These are phyloP conservation scores for Amazona guildingii DNA, from an alignment of 2,113 vertebrate genomes.

Conservation along the genomic window DNA sequence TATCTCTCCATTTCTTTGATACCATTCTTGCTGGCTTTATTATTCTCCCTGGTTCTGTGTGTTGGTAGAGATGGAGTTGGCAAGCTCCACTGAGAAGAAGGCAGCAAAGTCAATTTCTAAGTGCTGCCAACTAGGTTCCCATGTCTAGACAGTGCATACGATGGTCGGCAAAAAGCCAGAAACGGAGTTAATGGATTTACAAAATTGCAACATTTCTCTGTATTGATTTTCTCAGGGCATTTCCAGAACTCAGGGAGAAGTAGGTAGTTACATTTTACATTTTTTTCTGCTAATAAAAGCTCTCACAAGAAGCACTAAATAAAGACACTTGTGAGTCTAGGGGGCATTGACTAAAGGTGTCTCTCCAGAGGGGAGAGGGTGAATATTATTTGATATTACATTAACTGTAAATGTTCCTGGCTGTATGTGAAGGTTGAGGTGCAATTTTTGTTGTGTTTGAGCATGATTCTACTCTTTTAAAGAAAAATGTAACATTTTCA, in stretches of 20 bases:
- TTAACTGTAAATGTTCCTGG: background rate
- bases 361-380: background rate
- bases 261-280: background rate
- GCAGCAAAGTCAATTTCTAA: background rate
- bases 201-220: constrained; percentile 4
- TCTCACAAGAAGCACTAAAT: background rate
- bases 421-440: background rate
- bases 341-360: background rate
- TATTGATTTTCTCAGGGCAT: constrained; percentile 15
- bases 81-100: background rate
- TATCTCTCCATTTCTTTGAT: background rate
- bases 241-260: background rate
- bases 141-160: background rate
- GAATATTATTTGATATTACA: background rate
- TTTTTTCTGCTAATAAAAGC: background rate
- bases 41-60: background rate
- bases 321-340: background rate
- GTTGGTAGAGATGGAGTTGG: background rate
- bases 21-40: background rate
- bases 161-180: background rate
- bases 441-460: background rate
- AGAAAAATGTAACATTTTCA: background rate
- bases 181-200: constrained; percentile 1
- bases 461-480: background rate
- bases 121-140: background rate